Conservation (phyloP, 2,888 invertebrate species). For the Cosmia pyralina region DNA sequence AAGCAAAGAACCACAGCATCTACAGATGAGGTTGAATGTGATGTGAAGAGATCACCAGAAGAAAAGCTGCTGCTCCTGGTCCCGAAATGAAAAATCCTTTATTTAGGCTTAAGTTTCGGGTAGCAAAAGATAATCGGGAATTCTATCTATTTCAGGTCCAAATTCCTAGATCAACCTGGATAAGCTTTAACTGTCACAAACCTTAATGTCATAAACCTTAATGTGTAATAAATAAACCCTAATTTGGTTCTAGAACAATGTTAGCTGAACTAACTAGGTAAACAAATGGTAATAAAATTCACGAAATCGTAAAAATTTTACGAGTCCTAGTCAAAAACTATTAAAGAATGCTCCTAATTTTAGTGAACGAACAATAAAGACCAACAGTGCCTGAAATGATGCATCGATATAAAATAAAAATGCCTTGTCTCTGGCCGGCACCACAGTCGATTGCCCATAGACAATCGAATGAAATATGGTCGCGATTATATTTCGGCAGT, state of each 20-base stretch:
- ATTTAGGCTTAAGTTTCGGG: background rate
- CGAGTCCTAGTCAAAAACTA: slow-evolving; percentile 43
- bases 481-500: slow-evolving; percentile 62
- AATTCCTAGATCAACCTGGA: background rate
- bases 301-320: slow-evolving; percentile 44
- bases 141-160: background rate
- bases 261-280: slow-evolving; percentile 23
- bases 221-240: slow-evolving; percentile 19
- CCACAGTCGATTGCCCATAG: slow-evolving; percentile 78
- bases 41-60: background rate
- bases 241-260: slow-evolving; percentile 33
- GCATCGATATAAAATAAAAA: slow-evolving; percentile 75
- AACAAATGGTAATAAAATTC: slow-evolving; percentile 32
- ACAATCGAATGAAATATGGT: slow-evolving; percentile 79
- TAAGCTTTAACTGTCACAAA: slow-evolving; percentile 10
- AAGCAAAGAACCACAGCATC: background rate
- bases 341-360: slow-evolving; percentile 34
- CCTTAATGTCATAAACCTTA: slow-evolving; percentile 12
- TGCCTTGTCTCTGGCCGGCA: slow-evolving; percentile 77
- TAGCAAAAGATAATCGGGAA: background rate
- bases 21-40: background rate
- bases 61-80: too few relatives aligned
- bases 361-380: slow-evolving; percentile 37
- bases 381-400: slow-evolving; percentile 65
- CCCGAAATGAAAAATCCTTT: background rate